Base-by-base conservation (phyloP, 2,113 vertebrate species). In the Scomber colias region DNA sequence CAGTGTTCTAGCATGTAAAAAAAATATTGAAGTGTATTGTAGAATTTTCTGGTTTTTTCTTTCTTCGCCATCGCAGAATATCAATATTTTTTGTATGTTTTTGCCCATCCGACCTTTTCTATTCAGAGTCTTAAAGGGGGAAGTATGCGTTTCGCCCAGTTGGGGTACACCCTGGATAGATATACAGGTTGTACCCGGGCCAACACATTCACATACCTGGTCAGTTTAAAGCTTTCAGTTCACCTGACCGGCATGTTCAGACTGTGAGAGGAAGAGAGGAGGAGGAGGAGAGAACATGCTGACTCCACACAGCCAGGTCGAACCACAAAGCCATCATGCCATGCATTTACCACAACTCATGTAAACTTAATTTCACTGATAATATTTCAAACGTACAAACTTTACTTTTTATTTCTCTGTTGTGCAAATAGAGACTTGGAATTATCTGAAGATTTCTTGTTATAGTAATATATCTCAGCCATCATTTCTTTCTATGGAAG, bases 1-100 rank as follows among this genome's bases (percentile, higher is more conserved):
- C 66, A 77, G 68, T n/a, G 15, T 40, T 82, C 27, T 30, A 27
- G 35, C 31, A 40, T 70, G 16, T 17, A 55, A 53, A 61, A 51
- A 40, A 19, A 68, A 51, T 45, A 60, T 62, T 71, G 13, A 78
- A 71, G 35, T 40, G 50, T 16, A 62, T 27, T 46, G 51, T 56
- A 57, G 19, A 30, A 21, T 53, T 35, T 8, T 5, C 21, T 21
- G 21, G 21, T 21, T 35, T 40, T 54, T 21, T 21, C 19, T 3
- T 24, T 45, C 14, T 54, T 19, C 59, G 64, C 27, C 4, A 27
- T 75, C 13, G 5, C 14, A 40, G 3, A 31, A 13, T 35, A 15
- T 74, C 4, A 14, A 9, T 35, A 48, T 66, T 48, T 57, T 57
- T 19, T 35, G 6, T 44, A 60, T 73, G 17, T 55, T 71, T 17